Evolutionary conservation across 2,888 invertebrate genomes (phyloP).

Genomic region (Xestia rhomboidea): DNA sequence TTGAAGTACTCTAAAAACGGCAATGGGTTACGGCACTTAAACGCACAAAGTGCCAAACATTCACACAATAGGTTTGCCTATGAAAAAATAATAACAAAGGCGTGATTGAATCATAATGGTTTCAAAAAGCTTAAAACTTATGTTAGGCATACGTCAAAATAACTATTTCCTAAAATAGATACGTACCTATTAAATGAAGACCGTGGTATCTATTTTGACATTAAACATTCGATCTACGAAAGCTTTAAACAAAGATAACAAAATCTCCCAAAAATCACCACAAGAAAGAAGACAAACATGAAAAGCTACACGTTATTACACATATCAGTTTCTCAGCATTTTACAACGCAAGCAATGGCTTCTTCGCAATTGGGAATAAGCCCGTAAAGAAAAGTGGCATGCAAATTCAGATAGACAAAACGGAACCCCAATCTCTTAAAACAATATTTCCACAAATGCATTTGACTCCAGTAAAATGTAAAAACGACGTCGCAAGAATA

Average conservation of each 20-base stretch:
- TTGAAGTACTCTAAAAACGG: slow-evolving; percentile 31
- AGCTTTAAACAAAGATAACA: background rate
- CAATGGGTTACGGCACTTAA: slow-evolving; percentile 27
- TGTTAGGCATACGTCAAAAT: background rate
- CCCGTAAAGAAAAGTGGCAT: slow-evolving; percentile 40
- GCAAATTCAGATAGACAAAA: slow-evolving; percentile 57
- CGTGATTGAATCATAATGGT: background rate
- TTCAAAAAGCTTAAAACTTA: background rate
- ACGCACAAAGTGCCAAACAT: slow-evolving; percentile 13
- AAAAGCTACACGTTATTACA: background rate
- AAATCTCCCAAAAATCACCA: background rate
- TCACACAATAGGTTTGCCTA: background rate
- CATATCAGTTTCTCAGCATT: background rate
- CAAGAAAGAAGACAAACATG: background rate
- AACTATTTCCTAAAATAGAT: background rate
- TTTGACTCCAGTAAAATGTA: slow-evolving; percentile 65
- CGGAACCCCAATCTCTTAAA: slow-evolving; percentile 61
- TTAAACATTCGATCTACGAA: background rate
- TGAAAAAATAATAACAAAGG: slow-evolving; percentile 7
- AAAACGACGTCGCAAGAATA: slow-evolving; percentile 66
- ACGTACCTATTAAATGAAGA: background rate
- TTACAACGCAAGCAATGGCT: slow-evolving; percentile 21
- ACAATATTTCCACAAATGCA: slow-evolving; percentile 65
- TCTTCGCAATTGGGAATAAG: slow-evolving; percentile 17
- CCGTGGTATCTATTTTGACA: background rate